These are phyloP conservation scores for Dastarcus helophoroides DNA, from an alignment of 2,888 invertebrate species.

Conservation along the genomic window DNA sequence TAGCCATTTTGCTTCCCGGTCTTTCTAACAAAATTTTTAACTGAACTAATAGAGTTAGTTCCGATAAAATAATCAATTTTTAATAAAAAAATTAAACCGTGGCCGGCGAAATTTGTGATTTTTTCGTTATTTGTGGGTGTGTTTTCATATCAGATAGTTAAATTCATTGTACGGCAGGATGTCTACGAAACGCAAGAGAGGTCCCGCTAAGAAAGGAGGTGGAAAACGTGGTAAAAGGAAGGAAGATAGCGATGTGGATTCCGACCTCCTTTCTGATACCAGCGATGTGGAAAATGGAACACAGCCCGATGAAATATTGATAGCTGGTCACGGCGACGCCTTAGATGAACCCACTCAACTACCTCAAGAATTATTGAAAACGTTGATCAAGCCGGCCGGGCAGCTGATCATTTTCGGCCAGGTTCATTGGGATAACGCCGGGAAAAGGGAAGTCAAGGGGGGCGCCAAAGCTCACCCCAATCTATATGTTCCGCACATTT, in stretches of 20 bases:
- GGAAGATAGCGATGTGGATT: constrained; percentile 36
- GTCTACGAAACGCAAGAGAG: constrained; percentile 34
- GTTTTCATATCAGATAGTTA: too few relatives aligned
- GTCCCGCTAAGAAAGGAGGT: constrained; percentile 28
- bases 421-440: constrained; percentile 84
- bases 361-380: constrained; percentile 54
- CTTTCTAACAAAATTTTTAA: too few relatives aligned
- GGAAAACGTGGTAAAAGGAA: constrained; percentile 32
- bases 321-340: constrained; percentile 41
- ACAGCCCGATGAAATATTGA: constrained; percentile 43
- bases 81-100: too few relatives aligned
- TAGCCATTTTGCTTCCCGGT: too few relatives aligned
- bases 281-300: constrained; percentile 32
- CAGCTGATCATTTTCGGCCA: constrained; percentile 71
- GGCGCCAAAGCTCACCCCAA: constrained; percentile 54
- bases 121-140: too few relatives aligned
- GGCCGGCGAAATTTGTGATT: too few relatives aligned
- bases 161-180: too few relatives aligned
- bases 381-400: constrained; percentile 58
- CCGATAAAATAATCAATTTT: too few relatives aligned
- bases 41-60: too few relatives aligned
- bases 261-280: constrained; percentile 34
- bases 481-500: constrained; percentile 72
- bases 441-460: constrained; percentile 64
- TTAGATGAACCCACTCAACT: constrained; percentile 49